phyloP scores from a whole-genome alignment of 2,113 vertebrate species.

The Miniopterus natalensis region DNA sequence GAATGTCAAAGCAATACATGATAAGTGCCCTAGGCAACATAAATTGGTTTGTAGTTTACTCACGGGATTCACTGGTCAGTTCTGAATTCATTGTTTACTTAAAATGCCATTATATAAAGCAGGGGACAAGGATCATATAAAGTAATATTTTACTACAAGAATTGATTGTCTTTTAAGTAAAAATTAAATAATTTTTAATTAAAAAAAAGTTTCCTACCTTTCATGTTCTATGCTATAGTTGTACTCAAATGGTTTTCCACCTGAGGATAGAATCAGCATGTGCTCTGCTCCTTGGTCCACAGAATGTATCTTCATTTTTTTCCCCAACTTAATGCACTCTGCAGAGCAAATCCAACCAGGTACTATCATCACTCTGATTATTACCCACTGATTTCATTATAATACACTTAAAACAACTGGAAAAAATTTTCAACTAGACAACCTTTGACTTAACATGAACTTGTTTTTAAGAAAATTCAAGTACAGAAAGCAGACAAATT shows the following conservation, averaged over 20 bases:
- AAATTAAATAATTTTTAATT: slow-evolving; percentile 22
- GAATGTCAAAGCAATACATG: neutral
- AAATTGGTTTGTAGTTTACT: neutral
- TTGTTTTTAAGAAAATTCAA: slow-evolving; percentile 48
- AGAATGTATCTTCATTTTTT: slow-evolving; percentile 78
- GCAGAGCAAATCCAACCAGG: slow-evolving; percentile 64
- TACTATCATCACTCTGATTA: slow-evolving; percentile 10
- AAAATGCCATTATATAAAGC: neutral
- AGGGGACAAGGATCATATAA: neutral
- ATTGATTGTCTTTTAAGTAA: slow-evolving; percentile 2
- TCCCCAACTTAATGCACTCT: slow-evolving; percentile 72
- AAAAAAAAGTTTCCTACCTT: slow-evolving; percentile 60
- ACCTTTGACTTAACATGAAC: neutral
- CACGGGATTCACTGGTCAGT: neutral
- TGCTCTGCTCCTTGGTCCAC: slow-evolving; percentile 77
- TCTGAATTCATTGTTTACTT: neutral
- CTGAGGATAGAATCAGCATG: slow-evolving; percentile 72
- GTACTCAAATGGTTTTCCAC: slow-evolving; percentile 76
- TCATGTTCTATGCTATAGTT: slow-evolving; percentile 53
- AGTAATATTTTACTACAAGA: neutral
- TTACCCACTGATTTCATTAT: neutral
- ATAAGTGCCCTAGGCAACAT: neutral
- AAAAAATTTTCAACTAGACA: neutral
- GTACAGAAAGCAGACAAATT: neutral
- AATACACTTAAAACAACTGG: slow-evolving; percentile 17